Conservation (phyloP, 2,888 invertebrate genomes). For the Polydrusus tereticollis region DNA sequence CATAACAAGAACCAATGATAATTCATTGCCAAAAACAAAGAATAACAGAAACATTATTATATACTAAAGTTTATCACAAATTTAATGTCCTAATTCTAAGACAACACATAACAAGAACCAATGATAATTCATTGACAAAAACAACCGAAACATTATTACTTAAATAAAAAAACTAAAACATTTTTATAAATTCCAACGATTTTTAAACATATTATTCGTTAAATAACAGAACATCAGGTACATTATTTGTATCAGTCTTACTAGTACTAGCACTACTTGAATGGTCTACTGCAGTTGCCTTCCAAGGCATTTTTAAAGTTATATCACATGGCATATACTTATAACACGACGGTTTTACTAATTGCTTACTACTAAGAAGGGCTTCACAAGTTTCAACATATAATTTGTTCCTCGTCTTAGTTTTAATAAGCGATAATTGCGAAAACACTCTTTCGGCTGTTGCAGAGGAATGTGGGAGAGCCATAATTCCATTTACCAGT, state of each 20-base stretch:
- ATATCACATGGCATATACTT: neutral
- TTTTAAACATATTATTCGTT: neutral
- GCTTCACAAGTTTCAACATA: constrained; percentile 16
- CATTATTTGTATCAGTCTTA: neutral
- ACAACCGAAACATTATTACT: neutral
- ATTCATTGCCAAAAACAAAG: neutral
- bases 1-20: neutral
- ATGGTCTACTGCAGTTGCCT: neutral
- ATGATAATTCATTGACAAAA: neutral
- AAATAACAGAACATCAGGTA: neutral
- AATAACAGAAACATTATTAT: too few species aligned
- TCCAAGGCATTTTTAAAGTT: neutral
- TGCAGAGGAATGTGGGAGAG: constrained; percentile 51
- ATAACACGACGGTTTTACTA: neutral
- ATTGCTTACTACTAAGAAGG: constrained; percentile 7
- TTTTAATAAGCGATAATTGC: constrained; percentile 50
- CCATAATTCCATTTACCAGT: constrained; percentile 37
- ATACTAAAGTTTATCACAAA: neutral
- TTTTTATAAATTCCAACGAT: neutral
- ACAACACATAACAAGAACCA: neutral
- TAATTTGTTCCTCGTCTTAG: constrained; percentile 47
- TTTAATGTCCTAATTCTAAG: neutral
- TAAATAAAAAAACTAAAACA: neutral
- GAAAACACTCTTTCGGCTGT: constrained; percentile 52
- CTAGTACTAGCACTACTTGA: neutral